These are phyloP conservation scores for Felis chaus DNA, from an alignment of 2,113 vertebrate genomes.

Conservation along the genomic window DNA sequence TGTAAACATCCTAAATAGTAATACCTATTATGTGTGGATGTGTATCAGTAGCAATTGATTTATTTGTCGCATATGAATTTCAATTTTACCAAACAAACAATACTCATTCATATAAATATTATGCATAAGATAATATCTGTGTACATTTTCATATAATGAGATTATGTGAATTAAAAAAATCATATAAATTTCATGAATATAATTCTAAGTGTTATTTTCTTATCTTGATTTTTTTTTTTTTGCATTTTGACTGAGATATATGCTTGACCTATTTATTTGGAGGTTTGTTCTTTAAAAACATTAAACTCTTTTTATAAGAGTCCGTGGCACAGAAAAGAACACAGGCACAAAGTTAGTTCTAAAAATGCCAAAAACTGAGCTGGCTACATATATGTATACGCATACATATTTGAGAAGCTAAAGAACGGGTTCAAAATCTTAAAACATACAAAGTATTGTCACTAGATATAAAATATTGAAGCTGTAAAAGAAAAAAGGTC, in stretches of 20 bases:
- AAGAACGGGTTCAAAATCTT: slow-evolving; percentile 38
- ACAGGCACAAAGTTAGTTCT: slow-evolving; percentile 12
- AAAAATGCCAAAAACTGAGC: slow-evolving; percentile 63
- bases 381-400: background rate
- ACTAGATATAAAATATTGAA: background rate
- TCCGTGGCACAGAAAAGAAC: slow-evolving; percentile 54
- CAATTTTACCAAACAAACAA: slow-evolving; percentile 71
- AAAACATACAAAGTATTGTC: background rate
- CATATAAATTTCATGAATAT: slow-evolving; percentile 69
- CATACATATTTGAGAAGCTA: background rate
- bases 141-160: slow-evolving; percentile 52
- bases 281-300: slow-evolving; percentile 65
- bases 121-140: slow-evolving; percentile 63
- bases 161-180: slow-evolving; percentile 64
- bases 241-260: slow-evolving; percentile 72
- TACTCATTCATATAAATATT: background rate
- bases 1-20: slow-evolving; percentile 46
- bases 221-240: slow-evolving; percentile 21
- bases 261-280: slow-evolving; percentile 57
- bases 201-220: slow-evolving; percentile 63
- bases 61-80: slow-evolving; percentile 60
- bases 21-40: slow-evolving; percentile 1
- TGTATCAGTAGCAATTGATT: slow-evolving; percentile 46
- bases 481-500: background rate
- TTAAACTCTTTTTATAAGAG: slow-evolving; percentile 63